Evolutionary conservation across 2,113 vertebrate genomes (phyloP).

Genomic region (Sylvietta virens): DNA sequence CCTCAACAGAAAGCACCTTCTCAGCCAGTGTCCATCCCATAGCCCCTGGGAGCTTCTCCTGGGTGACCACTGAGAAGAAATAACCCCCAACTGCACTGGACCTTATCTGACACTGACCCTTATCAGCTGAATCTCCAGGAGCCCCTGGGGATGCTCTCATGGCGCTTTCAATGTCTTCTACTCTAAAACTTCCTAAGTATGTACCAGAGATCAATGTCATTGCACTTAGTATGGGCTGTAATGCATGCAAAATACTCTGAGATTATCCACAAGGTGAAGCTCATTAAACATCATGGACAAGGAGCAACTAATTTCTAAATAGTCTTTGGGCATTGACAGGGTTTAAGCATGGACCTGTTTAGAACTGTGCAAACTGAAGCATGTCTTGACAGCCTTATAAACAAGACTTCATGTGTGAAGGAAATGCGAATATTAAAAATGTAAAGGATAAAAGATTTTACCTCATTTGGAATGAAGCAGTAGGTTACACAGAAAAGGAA

Average conservation of each 20-base stretch:
- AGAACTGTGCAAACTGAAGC: neutral
- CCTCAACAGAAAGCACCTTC: neutral
- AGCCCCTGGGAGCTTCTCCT: neutral
- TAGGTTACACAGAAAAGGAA: neutral
- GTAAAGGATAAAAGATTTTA: neutral
- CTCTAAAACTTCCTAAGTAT: neutral
- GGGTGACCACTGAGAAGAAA: neutral
- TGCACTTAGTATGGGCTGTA: neutral
- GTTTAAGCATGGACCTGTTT: neutral
- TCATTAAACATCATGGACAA: neutral
- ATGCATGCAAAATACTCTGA: neutral
- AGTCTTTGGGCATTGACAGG: neutral
- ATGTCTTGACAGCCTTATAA: neutral
- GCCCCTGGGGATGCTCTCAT: accelerated
- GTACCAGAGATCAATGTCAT: neutral
- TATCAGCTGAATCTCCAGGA: neutral
- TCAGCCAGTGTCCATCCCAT: accelerated
- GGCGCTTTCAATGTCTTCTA: neutral
- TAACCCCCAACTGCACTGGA: neutral
- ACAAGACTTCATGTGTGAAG: neutral
- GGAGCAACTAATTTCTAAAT: neutral
- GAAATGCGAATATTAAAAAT: neutral
- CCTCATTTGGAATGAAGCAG: neutral
- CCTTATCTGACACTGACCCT: neutral
- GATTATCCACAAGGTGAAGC: neutral